Evolutionary conservation across 2,113 vertebrate species (phyloP).

Genomic region (Stigmatopora argus): DNA sequence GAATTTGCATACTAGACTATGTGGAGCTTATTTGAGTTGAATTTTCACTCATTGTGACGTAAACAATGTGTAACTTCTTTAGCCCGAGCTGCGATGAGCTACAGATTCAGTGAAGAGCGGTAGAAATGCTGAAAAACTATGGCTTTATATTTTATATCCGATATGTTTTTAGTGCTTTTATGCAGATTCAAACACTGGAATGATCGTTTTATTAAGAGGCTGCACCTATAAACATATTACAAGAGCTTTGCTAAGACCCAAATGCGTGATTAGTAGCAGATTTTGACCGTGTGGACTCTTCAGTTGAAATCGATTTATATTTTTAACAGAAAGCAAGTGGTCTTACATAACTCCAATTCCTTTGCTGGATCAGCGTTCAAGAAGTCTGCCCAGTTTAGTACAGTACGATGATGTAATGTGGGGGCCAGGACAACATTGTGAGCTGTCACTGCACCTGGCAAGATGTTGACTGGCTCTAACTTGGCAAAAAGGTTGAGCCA

Average conservation of each 20-base stretch:
- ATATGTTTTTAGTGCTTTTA: not conserved
- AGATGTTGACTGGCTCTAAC: constrained; percentile 35
- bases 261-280: not conserved
- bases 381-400: constrained; percentile 51
- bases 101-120: too few species aligned
- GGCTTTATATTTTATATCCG: not conserved
- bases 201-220: not conserved
- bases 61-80: not conserved
- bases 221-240: not conserved
- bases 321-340: constrained; percentile 33
- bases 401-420: constrained; percentile 36
- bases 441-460: constrained; percentile 13
- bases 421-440: constrained; percentile 18
- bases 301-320: constrained; percentile 27
- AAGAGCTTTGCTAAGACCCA: too few species aligned
- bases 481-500: constrained; percentile 23
- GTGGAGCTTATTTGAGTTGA: not conserved
- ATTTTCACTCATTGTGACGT: not conserved
- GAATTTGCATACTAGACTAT: not conserved
- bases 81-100: too few species aligned
- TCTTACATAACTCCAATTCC: constrained; percentile 38
- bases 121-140: not conserved
- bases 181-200: not conserved
- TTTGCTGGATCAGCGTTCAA: constrained; percentile 49
- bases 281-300: not conserved